Conservation (phyloP, 53 echinoderm and acorn worm genomes). For the Holothuria scabra region DNA sequence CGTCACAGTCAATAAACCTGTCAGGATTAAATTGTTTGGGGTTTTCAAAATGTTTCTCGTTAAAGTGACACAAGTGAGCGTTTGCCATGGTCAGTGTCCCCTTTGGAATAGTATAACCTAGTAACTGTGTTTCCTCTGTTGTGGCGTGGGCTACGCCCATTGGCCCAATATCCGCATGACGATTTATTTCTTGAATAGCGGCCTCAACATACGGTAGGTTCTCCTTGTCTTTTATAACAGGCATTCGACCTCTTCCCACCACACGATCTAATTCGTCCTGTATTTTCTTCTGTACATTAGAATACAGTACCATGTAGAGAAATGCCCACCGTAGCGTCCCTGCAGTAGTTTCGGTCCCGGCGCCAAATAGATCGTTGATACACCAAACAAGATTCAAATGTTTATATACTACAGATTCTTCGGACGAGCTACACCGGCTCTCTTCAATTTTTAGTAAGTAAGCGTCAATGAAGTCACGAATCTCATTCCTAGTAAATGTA, state of each 20-base stretch:
- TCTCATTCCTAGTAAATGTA: slow-evolving; percentile 47
- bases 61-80: slow-evolving; percentile 6
- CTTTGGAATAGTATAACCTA: slow-evolving; percentile 47
- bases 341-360: slow-evolving; percentile 70
- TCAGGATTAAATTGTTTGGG: slow-evolving; percentile 39
- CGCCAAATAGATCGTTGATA: slow-evolving; percentile 64
- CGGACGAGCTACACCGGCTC: background rate
- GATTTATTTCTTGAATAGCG: background rate
- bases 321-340: slow-evolving; percentile 67
- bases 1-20: slow-evolving; percentile 43
- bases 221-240: slow-evolving; percentile 1
- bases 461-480: slow-evolving; percentile 67
- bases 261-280: slow-evolving; percentile 44
- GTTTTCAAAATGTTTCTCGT: slow-evolving; percentile 22
- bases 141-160: slow-evolving; percentile 29
- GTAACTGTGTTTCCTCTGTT: slow-evolving; percentile 30
- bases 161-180: slow-evolving; percentile 20
- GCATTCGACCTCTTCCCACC: slow-evolving; percentile 45
- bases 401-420: slow-evolving; percentile 37
- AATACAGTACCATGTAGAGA: slow-evolving; percentile 59
- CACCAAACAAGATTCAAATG: slow-evolving; percentile 54
- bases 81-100: slow-evolving; percentile 44
- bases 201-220: slow-evolving; percentile 34
- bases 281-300: slow-evolving; percentile 49
- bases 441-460: slow-evolving; percentile 51